Conservation (phyloP, 2,888 invertebrate species). For the Zygaena filipendulae region DNA sequence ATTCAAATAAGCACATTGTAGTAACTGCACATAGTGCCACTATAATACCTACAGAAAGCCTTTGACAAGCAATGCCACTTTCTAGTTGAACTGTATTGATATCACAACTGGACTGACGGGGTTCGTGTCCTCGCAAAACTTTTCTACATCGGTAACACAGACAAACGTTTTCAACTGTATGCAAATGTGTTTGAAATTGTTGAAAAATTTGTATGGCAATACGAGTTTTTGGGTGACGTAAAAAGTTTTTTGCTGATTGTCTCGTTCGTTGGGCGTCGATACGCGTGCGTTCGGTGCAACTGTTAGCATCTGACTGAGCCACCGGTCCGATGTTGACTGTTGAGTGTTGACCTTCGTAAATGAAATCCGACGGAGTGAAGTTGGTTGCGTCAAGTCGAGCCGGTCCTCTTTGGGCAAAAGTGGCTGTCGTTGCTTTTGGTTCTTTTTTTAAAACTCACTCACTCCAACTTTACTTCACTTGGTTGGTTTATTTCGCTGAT, state of each 20-base stretch:
- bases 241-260: constrained; percentile 28
- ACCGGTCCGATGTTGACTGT: constrained; percentile 14
- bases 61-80: constrained; percentile 36
- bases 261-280: constrained; percentile 16
- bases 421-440: constrained; percentile 31
- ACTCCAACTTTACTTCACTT: constrained; percentile 17
- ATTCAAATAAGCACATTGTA: too few relatives aligned
- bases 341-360: constrained; percentile 47
- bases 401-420: constrained; percentile 61
- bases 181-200: constrained; percentile 22
- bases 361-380: constrained; percentile 47
- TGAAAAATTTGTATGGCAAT: constrained; percentile 29
- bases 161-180: constrained; percentile 23
- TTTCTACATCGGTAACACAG: constrained; percentile 13
- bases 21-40: too few relatives aligned
- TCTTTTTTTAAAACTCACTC: constrained; percentile 31
- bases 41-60: too few relatives aligned
- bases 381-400: constrained; percentile 39
- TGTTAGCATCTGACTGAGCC: constrained; percentile 32
- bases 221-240: constrained; percentile 28
- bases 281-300: constrained; percentile 22
- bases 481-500: too few relatives aligned
- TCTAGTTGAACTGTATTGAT: constrained; percentile 27
- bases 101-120: constrained; percentile 5
- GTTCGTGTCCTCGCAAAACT: constrained; percentile 2